These are phyloP conservation scores for Elymnias hypermnestra DNA, from an alignment of 1,140 invertebrate genomes.

Conservation along the genomic window DNA sequence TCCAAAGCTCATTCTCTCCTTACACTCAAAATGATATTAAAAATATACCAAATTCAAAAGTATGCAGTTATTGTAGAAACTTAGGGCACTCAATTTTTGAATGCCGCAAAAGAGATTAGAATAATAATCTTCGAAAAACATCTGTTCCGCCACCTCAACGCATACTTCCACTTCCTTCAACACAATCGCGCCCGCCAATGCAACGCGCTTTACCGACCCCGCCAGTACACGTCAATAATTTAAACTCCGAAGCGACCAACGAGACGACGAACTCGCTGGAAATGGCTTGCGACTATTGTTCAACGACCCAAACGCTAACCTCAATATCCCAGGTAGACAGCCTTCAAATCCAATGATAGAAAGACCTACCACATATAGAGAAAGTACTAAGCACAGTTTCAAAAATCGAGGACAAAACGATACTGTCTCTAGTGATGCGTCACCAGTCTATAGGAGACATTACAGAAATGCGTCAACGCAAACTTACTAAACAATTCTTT, in stretches of 20 bases:
- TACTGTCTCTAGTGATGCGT: neutral
- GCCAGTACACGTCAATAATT: neutral
- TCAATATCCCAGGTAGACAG: neutral
- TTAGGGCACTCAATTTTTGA: conserved; percentile 4
- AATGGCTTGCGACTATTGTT: neutral
- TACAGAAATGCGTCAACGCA: neutral
- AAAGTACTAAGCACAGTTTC: neutral
- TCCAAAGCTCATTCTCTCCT: too few relatives aligned
- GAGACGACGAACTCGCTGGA: neutral
- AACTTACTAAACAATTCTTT: too few relatives aligned
- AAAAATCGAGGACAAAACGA: neutral
- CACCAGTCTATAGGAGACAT: neutral
- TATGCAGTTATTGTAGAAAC: conserved; percentile 7
- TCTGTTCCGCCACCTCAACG: neutral
- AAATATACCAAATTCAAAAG: neutral
- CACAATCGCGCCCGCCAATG: neutral
- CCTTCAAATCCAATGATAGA: neutral
- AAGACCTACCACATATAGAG: neutral
- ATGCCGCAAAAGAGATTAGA: conserved; percentile 5
- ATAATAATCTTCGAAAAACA: conserved; percentile 3
- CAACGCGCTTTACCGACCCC: neutral
- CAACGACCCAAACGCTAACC: neutral
- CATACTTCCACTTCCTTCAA: neutral
- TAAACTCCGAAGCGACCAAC: neutral
- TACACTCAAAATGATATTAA: too few relatives aligned